Evolutionary conservation across 2,888 invertebrate genomes (phyloP), one percentile per base, ranked within the genome.

Genomic region (Drosophila prostipennis): DNA sequence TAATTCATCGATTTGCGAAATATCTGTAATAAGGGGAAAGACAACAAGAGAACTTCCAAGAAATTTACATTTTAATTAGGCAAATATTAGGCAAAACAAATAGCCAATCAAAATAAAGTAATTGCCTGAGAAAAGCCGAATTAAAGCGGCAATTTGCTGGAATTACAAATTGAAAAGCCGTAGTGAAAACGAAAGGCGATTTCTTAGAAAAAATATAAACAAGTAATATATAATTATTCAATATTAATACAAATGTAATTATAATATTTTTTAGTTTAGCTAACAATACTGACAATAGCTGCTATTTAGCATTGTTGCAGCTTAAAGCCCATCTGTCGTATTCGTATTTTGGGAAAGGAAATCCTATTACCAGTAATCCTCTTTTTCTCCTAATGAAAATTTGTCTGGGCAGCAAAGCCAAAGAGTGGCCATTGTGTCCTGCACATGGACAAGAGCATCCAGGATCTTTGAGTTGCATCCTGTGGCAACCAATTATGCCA

Each of bases 401-500:
- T 58, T 14, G 1, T 13, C 16, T 19, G 10, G 10, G 39, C 7
- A 1, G 34, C 16, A 59, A 34, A 59, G 46, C 32, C 48, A 29
- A 49, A 60, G 16, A 26, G 59, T 23, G 23, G 40, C 36, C 59
- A 61, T 46, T 54, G 26, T 53, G 8, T 49, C 16, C 54, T 36
- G 55, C 58, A 55, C 32, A 54, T 19, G 7, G 23, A 3, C 4
- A 14, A n/a, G 10, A 16, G 37, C 39, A 32, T 10, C 29, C 53
- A 34, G 13, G 6, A 32, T 32, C 29, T 32, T 53, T 19, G 54
- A 54, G 40, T 29, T 59, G 60, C 61, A 26, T 42, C 61, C 26
- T 63, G 60, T 63, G 64, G 53, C 53, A 65, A 46, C 53, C 64
- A 65, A 65, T 65, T 65, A 63, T 46, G 63, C 34, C 45, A 46